phyloP scores from a whole-genome alignment of 1,140 invertebrate species.

The Aplysia californica region DNA sequence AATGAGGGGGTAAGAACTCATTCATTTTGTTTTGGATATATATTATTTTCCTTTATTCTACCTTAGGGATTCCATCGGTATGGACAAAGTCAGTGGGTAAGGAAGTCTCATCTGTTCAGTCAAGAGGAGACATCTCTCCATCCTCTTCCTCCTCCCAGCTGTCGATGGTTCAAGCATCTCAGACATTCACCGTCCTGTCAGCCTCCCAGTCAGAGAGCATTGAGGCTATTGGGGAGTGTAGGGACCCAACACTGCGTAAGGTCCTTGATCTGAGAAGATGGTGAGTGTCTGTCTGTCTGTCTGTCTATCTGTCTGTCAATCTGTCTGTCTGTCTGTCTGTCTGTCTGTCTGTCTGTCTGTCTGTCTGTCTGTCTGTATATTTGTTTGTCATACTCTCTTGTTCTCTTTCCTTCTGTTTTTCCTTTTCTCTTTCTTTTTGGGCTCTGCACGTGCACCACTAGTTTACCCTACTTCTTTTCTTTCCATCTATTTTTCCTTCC shows the following conservation, averaged over 20 bases:
- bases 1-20: no score
- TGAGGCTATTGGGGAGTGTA: constrained; percentile 2
- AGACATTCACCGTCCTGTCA: no score
- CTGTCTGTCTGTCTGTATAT: background rate
- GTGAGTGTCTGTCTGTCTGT: no score
- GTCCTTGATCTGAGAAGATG: constrained; percentile 15
- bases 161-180: no score
- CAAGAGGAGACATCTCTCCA: no score
- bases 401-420: background rate
- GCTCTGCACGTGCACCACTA: background rate
- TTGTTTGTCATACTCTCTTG: background rate
- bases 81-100: no score
- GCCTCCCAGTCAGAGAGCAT: no score
- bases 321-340: background rate
- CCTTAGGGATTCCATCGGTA: no score
- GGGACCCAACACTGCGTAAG: background rate
- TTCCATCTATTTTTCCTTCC: background rate
- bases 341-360: background rate
- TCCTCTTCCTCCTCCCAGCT: background rate
- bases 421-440: background rate
- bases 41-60: no score
- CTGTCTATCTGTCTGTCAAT: no score
- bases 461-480: background rate
- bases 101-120: no score
- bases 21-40: no score